Conservation (phyloP, 2,888 invertebrate genomes). For the Drosophila neoperkinsi region DNA sequence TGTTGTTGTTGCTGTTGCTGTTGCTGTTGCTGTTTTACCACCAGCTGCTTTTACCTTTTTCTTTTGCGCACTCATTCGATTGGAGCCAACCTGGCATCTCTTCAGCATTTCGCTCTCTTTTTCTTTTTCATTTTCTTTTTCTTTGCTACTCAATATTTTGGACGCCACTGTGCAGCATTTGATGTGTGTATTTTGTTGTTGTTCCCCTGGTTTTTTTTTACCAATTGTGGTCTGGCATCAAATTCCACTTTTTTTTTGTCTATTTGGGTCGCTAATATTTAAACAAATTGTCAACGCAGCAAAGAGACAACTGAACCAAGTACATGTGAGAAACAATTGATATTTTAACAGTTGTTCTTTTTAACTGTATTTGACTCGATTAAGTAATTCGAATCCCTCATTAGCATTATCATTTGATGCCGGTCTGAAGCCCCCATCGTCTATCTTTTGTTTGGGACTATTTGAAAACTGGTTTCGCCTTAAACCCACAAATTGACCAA, state of each 20-base stretch:
- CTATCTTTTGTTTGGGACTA: constrained; percentile 8
- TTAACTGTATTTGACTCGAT: not conserved
- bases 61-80: constrained; percentile 66
- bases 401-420: constrained; percentile 6
- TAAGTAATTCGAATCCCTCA: constrained; percentile 8
- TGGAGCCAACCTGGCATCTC: constrained; percentile 35
- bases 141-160: constrained; percentile 18
- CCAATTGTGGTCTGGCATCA: constrained; percentile 46
- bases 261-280: constrained; percentile 69
- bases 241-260: constrained; percentile 50
- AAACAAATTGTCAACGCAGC: constrained; percentile 51
- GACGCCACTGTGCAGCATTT: constrained; percentile 67
- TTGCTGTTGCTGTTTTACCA: constrained; percentile 24
- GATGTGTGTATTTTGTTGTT: constrained; percentile 43
- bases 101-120: constrained; percentile 21
- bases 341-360: constrained; percentile 37
- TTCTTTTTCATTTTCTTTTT: constrained; percentile 1
- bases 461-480: constrained; percentile 43
- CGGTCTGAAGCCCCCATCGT: not conserved
- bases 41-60: constrained; percentile 74
- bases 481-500: constrained; percentile 21
- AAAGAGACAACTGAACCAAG: constrained; percentile 28
- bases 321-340: not conserved
- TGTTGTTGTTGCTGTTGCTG: constrained; percentile 43
- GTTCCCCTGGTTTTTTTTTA: constrained; percentile 45